Base-by-base conservation (phyloP, 1,140 invertebrate genomes). In the Heliconius hewitsoni region DNA sequence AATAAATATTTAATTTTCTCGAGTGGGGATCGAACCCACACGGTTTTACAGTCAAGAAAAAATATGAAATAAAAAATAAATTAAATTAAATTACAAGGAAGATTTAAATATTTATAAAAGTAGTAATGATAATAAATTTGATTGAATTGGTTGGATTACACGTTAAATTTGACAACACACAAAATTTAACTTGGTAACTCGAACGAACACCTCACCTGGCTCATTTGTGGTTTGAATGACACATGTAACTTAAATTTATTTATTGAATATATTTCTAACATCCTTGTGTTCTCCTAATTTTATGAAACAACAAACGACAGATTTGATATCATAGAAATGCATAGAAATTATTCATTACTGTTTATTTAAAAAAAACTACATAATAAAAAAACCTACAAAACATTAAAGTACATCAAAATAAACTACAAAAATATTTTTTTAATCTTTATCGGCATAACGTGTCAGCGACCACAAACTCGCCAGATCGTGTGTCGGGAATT, bases 101-200 rank as follows among this genome's bases (percentile, higher is more conserved):
- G 50, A 52, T 19, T 8, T 19, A 57, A 57, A 23, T 55, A 57
- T 57, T 9, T 57, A 39, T 72, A 39, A 42, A 72, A 46, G 42
- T 46, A 16, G 13, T 46, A 13, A 72, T 50, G 9, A 13, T 74
- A 74, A 55, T 16, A 19, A 52, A 30, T 16, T 46, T 46, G n/a
- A 73, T 55, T 46, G 86, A 90, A 88, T 90, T 83, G 83, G 86
- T 84, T 91, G 88, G 88, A 90, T 79, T 85, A 87, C 84, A 71
- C 80, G 82, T 83, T 78, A 82, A 79, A 79, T 77, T 77, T 74
- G 81, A 85, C 84, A 87, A 86, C 78, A 88, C 83, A 88, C 77
- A 79, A 60, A 85, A 83, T 75, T 77, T 77, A 71, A 87, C 83
- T 76, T 75, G 73, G 81, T 81, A 82, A 73, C 73, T 76, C 42